These are phyloP conservation scores for Heterocephalus glaber DNA, from an alignment of 2,113 vertebrate genomes.

Conservation along the genomic window DNA sequence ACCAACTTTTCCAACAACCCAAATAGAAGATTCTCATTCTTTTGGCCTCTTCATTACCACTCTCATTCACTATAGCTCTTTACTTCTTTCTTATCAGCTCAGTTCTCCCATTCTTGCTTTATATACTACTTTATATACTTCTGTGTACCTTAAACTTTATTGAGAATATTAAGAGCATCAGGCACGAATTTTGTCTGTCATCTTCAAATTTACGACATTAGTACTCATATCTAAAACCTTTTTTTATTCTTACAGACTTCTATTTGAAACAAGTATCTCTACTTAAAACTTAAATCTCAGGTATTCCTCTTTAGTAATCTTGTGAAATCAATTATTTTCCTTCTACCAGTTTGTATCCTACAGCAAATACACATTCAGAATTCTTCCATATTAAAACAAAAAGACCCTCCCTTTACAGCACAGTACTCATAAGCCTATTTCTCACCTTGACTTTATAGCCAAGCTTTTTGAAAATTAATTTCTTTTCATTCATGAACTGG, in stretches of 20 bases:
- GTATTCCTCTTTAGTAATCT: not conserved
- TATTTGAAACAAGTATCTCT: not conserved
- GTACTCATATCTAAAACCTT: not conserved
- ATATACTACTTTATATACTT: not conserved
- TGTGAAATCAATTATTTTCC: not conserved
- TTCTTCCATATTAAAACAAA: not conserved
- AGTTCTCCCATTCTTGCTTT: not conserved
- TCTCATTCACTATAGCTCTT: not conserved
- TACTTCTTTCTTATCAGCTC: not conserved
- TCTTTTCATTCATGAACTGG: not conserved
- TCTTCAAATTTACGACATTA: not conserved
- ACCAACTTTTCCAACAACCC: not conserved
- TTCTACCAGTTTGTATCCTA: not conserved
- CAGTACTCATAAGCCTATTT: not conserved
- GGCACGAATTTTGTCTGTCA: not conserved
- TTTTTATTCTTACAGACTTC: not conserved
- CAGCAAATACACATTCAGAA: not conserved
- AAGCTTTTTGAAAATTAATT: constrained; percentile 5
- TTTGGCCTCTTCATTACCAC: not conserved
- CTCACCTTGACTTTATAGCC: not conserved
- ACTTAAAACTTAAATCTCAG: not conserved
- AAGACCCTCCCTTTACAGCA: not conserved
- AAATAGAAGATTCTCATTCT: not conserved
- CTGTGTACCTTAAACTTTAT: not conserved
- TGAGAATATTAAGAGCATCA: not conserved